These are phyloP conservation scores for Sinella curviseta DNA, from an alignment of 1,140 invertebrate species.

Conservation along the genomic window DNA sequence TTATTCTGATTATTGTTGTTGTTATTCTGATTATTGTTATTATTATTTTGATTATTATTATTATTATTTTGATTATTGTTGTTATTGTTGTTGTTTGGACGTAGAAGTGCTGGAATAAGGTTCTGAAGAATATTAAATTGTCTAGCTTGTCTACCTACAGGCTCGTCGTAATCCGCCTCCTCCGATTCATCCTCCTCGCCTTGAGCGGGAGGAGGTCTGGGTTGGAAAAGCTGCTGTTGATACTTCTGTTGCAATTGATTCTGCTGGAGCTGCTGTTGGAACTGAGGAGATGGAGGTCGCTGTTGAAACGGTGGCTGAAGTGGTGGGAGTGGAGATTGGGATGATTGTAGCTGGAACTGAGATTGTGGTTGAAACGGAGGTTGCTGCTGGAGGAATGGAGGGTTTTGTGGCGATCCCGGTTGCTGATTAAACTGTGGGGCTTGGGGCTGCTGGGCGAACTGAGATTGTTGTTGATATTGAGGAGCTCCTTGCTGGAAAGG, in stretches of 20 bases:
- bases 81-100: background rate
- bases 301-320: background rate
- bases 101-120: background rate
- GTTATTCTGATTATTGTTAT: background rate
- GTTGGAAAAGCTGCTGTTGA: background rate
- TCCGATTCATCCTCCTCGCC: slow-evolving; percentile 11
- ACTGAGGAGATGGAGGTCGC: background rate
- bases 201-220: background rate
- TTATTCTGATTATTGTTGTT: slow-evolving; percentile 12
- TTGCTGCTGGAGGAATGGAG: background rate
- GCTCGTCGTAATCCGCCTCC: background rate
- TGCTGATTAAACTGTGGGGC: background rate
- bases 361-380: background rate
- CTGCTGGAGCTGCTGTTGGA: background rate
- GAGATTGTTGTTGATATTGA: background rate
- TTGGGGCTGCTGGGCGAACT: too few species aligned
- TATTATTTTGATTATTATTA: background rate
- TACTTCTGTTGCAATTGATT: background rate
- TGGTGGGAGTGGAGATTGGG: too few species aligned
- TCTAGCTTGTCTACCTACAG: background rate
- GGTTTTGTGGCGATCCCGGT: background rate
- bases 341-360: too few species aligned
- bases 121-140: background rate
- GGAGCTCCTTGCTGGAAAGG: background rate
- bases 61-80: background rate